These are phyloP conservation scores for Lepidurus arcticus DNA, from an alignment of 1,140 invertebrate species.

Conservation along the genomic window DNA sequence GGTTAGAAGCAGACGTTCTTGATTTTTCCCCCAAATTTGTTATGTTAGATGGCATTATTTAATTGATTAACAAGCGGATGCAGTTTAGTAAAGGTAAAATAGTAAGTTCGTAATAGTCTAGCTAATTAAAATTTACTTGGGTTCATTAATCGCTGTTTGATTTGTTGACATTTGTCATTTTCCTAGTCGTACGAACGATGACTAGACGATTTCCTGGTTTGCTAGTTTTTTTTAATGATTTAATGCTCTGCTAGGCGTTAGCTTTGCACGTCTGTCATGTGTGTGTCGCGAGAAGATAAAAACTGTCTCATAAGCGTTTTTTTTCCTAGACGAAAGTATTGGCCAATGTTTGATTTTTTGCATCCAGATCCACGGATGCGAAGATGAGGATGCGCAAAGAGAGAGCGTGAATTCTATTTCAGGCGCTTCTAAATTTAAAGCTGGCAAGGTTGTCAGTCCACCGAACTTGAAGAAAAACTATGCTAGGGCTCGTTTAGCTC, in stretches of 20 bases:
- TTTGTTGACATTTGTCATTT: too few relatives aligned
- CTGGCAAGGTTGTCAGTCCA: slow-evolving; percentile 11
- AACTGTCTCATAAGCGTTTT: background rate
- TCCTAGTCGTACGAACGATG: too few relatives aligned
- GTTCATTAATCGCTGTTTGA: too few relatives aligned
- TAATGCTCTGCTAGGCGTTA: too few relatives aligned
- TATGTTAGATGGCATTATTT: background rate
- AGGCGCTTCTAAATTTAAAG: slow-evolving; percentile 10
- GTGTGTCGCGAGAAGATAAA: background rate
- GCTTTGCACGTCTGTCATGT: background rate
- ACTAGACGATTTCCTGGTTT: too few relatives aligned
- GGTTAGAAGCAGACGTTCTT: background rate
- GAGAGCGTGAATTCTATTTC: background rate
- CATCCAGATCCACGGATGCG: background rate
- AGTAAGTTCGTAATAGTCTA: background rate
- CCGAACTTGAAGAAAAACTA: background rate
- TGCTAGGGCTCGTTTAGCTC: background rate
- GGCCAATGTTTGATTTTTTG: slow-evolving; percentile 3
- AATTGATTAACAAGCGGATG: background rate
- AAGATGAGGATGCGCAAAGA: background rate
- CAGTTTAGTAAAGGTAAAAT: background rate
- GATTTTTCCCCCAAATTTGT: background rate
- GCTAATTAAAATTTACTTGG: background rate
- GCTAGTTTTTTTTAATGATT: too few relatives aligned
- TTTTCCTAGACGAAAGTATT: background rate